Percentiles rank a stretch among this genome's conserved stretches.
phyloP scores from a whole-genome alignment of 2,113 vertebrate genomes.

The Macrotus californicus region DNA sequence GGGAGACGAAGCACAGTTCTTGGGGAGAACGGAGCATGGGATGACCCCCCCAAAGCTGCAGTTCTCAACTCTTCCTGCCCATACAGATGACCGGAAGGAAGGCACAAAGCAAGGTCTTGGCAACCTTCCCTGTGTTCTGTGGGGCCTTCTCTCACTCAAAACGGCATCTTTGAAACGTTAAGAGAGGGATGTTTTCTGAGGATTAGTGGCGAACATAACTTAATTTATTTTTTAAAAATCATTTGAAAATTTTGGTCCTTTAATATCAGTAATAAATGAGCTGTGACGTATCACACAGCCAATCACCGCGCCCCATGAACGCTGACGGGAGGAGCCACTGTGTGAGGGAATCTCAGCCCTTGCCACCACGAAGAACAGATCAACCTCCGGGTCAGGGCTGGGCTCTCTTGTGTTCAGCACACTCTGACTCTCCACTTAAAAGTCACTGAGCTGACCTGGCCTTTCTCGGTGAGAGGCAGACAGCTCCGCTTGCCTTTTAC shows the following conservation, averaged over 20 bases:
- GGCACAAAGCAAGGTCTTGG: background rate
- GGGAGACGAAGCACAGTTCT: background rate
- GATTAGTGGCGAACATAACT: background rate
- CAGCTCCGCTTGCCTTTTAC: background rate
- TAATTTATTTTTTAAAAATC: background rate
- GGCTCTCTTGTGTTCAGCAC: rapidly evolving
- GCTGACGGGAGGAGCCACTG: background rate
- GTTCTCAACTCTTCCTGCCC: background rate
- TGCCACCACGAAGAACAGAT: no score
- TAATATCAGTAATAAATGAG: background rate
- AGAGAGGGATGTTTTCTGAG: background rate
- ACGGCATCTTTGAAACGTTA: background rate
- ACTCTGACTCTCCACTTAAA: background rate
- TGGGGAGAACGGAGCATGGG: background rate
- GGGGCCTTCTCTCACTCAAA: background rate
- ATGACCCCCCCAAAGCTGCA: background rate
- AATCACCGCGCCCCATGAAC: rapidly evolving
- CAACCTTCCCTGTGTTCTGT: background rate
- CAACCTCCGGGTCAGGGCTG: background rate
- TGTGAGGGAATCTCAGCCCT: background rate
- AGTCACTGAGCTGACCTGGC: background rate
- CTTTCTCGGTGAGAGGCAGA: background rate
- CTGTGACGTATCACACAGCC: background rate
- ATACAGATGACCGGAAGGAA: background rate
- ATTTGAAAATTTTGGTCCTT: background rate